Evolutionary conservation across 2,113 vertebrate species (phyloP).

Genomic region (Tachysurus vachellii): DNA sequence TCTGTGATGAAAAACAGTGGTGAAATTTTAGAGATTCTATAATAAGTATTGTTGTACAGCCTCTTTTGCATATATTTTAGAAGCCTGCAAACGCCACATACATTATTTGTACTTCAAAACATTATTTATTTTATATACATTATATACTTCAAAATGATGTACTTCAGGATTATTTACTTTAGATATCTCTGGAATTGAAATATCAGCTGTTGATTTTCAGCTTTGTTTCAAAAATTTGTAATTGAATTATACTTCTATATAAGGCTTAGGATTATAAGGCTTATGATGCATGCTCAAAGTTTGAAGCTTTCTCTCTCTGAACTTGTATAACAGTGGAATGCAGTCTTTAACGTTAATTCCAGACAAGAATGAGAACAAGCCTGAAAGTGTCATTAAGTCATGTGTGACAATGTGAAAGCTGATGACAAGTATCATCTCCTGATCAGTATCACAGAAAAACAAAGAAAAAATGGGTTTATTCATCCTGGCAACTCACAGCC

Average conservation of each 20-base stretch:
- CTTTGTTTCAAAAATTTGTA: neutral
- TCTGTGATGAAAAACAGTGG: neutral
- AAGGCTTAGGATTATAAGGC: no score
- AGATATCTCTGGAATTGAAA: neutral
- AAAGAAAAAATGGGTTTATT: neutral
- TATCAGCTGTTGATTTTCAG: neutral
- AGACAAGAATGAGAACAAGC: no score
- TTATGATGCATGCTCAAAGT: neutral
- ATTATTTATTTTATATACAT: no score
- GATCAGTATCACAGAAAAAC: neutral
- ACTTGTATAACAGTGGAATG: conserved; percentile 1
- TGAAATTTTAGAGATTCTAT: neutral
- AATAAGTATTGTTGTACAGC: neutral
- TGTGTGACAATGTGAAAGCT: neutral
- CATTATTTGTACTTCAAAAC: no score
- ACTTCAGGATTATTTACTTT: no score
- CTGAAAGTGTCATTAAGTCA: neutral
- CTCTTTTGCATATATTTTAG: neutral
- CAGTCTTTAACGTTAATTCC: neutral
- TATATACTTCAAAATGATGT: no score
- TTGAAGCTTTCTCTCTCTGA: neutral
- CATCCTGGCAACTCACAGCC: neutral
- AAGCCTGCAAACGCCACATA: no score
- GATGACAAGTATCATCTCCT: neutral
- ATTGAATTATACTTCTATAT: neutral